Conservation (phyloP, 2,797 vertebrate species). For the Geotrypetes seraphini region DNA sequence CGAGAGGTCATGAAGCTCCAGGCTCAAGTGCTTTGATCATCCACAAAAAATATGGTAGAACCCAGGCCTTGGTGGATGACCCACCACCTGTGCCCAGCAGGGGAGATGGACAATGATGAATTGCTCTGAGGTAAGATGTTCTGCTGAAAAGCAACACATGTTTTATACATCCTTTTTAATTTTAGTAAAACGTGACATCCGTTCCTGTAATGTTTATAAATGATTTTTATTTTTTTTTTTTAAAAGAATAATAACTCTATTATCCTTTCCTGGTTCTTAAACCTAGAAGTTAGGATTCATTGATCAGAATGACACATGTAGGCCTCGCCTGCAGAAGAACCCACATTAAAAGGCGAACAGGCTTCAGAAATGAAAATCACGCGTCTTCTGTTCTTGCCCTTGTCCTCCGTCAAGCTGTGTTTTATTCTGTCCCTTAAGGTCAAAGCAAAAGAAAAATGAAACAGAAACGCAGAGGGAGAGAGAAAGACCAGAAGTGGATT, state of each 20-base stretch:
- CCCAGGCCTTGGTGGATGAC: not conserved
- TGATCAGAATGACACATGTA: not conserved
- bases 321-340: too few relatives aligned
- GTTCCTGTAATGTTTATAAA: accelerated
- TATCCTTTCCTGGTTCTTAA: not conserved
- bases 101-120: conserved; percentile 11
- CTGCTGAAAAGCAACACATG: conserved; percentile 10
- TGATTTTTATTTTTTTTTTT: not conserved
- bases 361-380: not conserved
- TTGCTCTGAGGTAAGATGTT: conserved; percentile 9
- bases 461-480: accelerated
- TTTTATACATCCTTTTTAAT: not conserved
- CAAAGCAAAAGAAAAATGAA: not conserved
- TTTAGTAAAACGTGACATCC: not conserved
- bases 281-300: accelerated
- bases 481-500: too few relatives aligned
- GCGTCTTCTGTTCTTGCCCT: not conserved
- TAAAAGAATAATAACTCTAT: not conserved
- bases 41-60: not conserved
- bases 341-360: accelerated
- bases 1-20: accelerated
- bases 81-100: not conserved
- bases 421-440: accelerated
- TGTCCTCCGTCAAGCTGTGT: not conserved
- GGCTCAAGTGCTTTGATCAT: conserved; percentile 9